Base-by-base conservation (phyloP, 2,113 vertebrate genomes). In the Sinosuthora webbiana region DNA sequence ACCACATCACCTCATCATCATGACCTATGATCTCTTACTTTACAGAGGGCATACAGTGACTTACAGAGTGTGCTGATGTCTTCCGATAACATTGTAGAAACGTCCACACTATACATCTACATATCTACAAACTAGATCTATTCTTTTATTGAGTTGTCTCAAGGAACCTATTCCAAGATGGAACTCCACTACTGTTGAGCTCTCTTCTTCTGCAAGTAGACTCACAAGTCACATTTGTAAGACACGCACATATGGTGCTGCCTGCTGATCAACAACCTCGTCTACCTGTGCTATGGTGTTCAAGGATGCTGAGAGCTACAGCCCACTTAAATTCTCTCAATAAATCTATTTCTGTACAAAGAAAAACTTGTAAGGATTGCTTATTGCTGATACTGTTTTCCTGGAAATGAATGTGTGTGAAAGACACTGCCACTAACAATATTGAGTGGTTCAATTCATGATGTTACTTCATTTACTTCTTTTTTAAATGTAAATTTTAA, bases 21-120 rank as follows among this genome's bases (percentile, higher is more conserved):
- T 52, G 59, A 90, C 20, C 49, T 55, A 3, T 24, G 33, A 55
- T 67, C 27, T 15, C 1, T 35, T 45, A 23, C 12, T 71, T 62
- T 45, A 55, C 1, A 1, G 37, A 84, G 79, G 49, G 24, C 7
- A 27, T 28, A 22, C 0, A 0, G 9, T 64, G 56, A 63, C 22
- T 75, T 79, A 52, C 35, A 45, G 6, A 56, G 11, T 10, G 9
- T 5, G 5, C 21, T 89, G 50, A 65, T 81, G 56, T 23, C 22
- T 74, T 80, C 35, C 11, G 7, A 57, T 41, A 77, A 80, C 0
- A 1, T 30, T 68, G 44, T 20, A 68, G n/a, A 78, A 49, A 2
- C n/a, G 22, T 52, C 33, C 14, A 19, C 31, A 69, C 20, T n/a
- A 56, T 21, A 9, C 25, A 80, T 22, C 41, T 85, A 53, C 25